Evolutionary conservation across 1,140 invertebrate species (phyloP), one percentile per base, ranked within the genome.

Genomic region (Aphelinus certus): DNA sequence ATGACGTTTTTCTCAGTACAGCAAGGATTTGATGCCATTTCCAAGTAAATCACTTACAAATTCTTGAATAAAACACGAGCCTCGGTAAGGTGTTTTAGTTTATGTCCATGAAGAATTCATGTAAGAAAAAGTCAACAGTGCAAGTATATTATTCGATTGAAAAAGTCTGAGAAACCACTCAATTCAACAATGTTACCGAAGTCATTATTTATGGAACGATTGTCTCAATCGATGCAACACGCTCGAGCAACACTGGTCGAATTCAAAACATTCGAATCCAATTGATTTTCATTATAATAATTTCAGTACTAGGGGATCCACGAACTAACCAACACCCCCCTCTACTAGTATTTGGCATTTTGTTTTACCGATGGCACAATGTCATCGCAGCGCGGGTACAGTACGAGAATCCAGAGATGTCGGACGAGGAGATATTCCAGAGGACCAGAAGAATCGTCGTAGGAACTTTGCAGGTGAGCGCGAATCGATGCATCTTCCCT

Each of bases 341-440:
- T 0, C 86, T 99, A 71, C 88, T 99, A 4, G 94, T 96, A 0
- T 95, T 99, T 77, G 96, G 96, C 3, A 94, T 99, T 61, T 83
- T 99, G 5, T 95, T 99, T 79, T 95, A 97, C 84, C 92, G 97
- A 1, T 99, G 96, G 94, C 98, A 99, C 86, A 99, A 99, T 84
- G 91, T 94, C 0, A 88, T 98, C 1, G 98, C 97, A 0, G 88
- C 88, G 0, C 88, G 93, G 7, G 91, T 98, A 0, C 92, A 95
- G 80, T 87, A 88, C 51, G 86, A 94, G 75, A 92, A 98, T 89
- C 94, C 96, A 0, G 91, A 94, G 63, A 97, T 96, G 96, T 92
- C 92, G 3, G 97, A 98, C 81, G 97, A 99, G 85, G 95, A 98
- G 78, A 88, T 99, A 10, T 99, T 99, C 85, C 96, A 98, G 83